Evolutionary conservation across 2,113 vertebrate genomes (phyloP), one percentile per base, ranked within the genome.

Genomic region (Callionymus lyra): DNA sequence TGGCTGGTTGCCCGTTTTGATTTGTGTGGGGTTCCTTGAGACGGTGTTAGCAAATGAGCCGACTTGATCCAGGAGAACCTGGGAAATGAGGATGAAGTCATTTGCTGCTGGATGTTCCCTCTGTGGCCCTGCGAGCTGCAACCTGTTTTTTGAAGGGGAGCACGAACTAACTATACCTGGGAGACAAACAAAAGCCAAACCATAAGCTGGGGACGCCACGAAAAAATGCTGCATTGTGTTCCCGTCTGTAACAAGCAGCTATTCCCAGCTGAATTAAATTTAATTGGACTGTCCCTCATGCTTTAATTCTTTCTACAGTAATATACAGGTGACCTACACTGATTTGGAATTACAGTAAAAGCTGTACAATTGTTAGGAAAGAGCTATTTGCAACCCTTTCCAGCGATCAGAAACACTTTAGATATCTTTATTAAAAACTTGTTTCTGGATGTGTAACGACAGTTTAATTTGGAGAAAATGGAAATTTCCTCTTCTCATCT

Each of bases 281-380:
- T 83, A 83, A 84, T 80, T 84, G 79, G 77, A 58, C 34, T 38
- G 59, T 64, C 54, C 64, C 58, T 17, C 34, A 41, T 50, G 70
- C 51, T 45, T 56, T 60, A 34, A 31, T 37, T 21, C 19, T 37
- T 31, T 42, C 15, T 34, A 4, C 14, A 11, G 16, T 11, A 32
- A 31, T 37, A 46, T 56, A 27, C 2, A 31, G 31, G 27, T 36
- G 40, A 38, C 42, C 32, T 18, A 15, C 2, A 34, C 70, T 38
- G 50, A 54, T 59, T 59, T 18, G 31, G 17, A 41, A 40, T 13
- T 36, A 8, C n/a, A 36, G n/a, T n/a, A n/a, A n/a, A n/a, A n/a
- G n/a, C n/a, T n/a, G n/a, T n/a, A n/a, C n/a, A n/a, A n/a, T n/a
- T n/a, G n/a, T n/a, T n/a, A n/a, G n/a, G n/a, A n/a, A n/a, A n/a